Base-by-base conservation (phyloP, 2,888 invertebrate genomes). In the Platycheirus rosarum region DNA sequence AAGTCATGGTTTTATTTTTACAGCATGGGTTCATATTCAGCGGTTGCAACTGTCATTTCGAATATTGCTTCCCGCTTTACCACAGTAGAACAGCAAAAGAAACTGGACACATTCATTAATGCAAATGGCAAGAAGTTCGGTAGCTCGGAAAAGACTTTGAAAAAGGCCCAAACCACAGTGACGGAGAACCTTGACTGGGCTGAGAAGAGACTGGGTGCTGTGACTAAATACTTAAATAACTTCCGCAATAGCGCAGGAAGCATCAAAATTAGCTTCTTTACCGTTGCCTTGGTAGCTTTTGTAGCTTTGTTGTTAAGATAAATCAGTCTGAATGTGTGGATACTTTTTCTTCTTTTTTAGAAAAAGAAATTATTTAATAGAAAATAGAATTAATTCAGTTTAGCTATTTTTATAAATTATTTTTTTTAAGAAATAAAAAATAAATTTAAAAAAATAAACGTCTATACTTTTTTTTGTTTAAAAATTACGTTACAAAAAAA, bases 171-270 rank as follows among this genome's bases (percentile, higher is more conserved):
- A 14, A 84, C 29, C 1, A 86, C 85, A 2, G 89, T 89, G 0
- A 26, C 69, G 1, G 87, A 88, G 40, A 91, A 91, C 71, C 66
- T 91, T 0, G 51, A 51, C 0, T 91, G 91, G 91, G 85, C 88
- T 8, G 51, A 11, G 1, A 37, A 48, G 8, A 65, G 53, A 16
- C 70, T 90, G 70, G 85, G 62, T 2, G 49, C 84, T 6, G 86
- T 90, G 77, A 85, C 84, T 13, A 70, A n/a, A 0, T 88, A 87
- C 62, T 84, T 90, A 13, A 13, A 44, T 32, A 4, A 18, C 8
- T 80, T 48, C n/a, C 46, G n/a, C 9, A 20, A 51, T 16, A 13
- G 71, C 9, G 71, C 77, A n/a, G 42, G 20, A 44, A 48, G 18
- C 8, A 13, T 37, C 0, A 57, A 68, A 2, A 44, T 71, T 0